phyloP scores from a whole-genome alignment of 2,888 invertebrate genomes.

The Cerastis rubricosa region DNA sequence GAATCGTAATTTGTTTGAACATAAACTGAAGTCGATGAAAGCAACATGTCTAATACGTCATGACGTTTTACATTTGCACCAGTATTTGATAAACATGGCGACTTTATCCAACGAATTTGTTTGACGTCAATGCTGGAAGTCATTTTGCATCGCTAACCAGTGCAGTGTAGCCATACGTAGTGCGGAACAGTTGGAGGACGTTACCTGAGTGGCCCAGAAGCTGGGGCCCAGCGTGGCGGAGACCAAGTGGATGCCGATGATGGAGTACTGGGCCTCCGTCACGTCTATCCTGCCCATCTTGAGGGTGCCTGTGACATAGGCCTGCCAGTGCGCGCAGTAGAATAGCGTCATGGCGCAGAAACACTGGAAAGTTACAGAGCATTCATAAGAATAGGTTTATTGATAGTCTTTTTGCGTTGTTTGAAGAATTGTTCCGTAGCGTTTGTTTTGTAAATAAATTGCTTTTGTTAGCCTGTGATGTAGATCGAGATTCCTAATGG shows the following conservation, averaged over 20 bases:
- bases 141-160: slow-evolving; percentile 42
- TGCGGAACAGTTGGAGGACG: slow-evolving; percentile 69
- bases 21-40: slow-evolving; percentile 24
- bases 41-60: slow-evolving; percentile 23
- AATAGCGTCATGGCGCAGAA: slow-evolving; percentile 98
- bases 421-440: background rate
- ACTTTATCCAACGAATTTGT: slow-evolving; percentile 8
- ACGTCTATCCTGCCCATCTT: slow-evolving; percentile 98
- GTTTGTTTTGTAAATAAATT: background rate
- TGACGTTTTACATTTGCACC: slow-evolving; percentile 13
- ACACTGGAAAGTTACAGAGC: slow-evolving; percentile 91
- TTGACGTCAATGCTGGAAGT: slow-evolving; percentile 42
- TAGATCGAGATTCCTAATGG: slow-evolving; percentile 9
- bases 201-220: slow-evolving; percentile 94
- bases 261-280: slow-evolving; percentile 99
- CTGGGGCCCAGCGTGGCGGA: slow-evolving; percentile 96
- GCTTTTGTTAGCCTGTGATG: background rate
- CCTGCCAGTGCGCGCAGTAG: slow-evolving; percentile 99
- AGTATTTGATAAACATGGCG: slow-evolving; percentile 36
- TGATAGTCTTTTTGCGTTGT: background rate
- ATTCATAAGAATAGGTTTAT: slow-evolving; percentile 5
- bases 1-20: slow-evolving; percentile 25
- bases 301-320: slow-evolving; percentile 98
- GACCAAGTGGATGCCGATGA: slow-evolving; percentile 96
- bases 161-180: slow-evolving; percentile 12